Conservation (phyloP, 2,888 invertebrate genomes). For the Oligia fasciuncula region DNA sequence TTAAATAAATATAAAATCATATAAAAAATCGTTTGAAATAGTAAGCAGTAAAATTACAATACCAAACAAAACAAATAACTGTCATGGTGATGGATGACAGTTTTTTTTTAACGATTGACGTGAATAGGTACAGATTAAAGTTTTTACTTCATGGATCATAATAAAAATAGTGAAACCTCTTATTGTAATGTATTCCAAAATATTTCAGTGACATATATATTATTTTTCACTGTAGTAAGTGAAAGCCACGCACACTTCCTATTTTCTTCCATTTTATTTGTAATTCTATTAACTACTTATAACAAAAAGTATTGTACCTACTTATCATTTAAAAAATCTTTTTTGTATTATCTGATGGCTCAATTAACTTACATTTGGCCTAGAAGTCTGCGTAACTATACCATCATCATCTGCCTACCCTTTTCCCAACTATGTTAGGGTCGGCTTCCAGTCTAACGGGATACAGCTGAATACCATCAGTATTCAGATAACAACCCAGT, state of each 20-base stretch:
- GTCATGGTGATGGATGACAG: slow-evolving; percentile 37
- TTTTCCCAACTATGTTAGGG: too few relatives aligned
- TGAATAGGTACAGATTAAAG: neutral
- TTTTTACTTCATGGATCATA: neutral
- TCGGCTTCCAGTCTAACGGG: too few relatives aligned
- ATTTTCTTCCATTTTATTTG: neutral
- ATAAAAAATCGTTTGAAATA: neutral
- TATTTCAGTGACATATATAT: neutral
- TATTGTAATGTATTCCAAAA: neutral
- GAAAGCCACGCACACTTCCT: neutral
- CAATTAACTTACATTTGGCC: neutral
- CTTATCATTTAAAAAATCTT: neutral
- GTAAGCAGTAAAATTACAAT: slow-evolving; percentile 22
- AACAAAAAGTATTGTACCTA: neutral
- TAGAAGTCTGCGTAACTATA: neutral
- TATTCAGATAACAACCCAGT: too few relatives aligned
- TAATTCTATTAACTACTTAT: neutral
- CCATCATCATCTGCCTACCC: too few relatives aligned
- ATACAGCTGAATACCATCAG: too few relatives aligned
- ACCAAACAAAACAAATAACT: slow-evolving; percentile 12
- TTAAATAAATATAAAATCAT: slow-evolving; percentile 26
- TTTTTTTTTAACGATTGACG: neutral
- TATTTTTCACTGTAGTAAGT: neutral
- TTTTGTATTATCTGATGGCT: neutral
- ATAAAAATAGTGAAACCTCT: slow-evolving; percentile 23